Evolutionary conservation across 2,797 vertebrate genomes (phyloP).

Genomic region (Anolis apletophallus): DNA sequence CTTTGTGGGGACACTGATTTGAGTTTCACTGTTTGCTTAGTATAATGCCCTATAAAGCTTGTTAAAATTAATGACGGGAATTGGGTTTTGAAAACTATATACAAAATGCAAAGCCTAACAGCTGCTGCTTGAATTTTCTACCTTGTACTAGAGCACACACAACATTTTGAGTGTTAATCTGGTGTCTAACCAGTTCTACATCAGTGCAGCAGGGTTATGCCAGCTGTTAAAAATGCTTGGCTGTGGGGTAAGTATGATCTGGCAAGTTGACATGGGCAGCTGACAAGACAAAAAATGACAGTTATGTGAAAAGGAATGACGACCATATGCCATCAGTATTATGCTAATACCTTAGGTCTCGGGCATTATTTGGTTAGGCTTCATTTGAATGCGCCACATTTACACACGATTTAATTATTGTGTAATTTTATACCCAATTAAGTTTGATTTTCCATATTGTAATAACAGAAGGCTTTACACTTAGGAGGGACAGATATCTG

Average conservation of each 20-base stretch:
- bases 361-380: constrained; percentile 51
- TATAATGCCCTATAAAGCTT: constrained; percentile 45
- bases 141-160: constrained; percentile 32
- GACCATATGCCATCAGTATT: constrained; percentile 70
- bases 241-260: constrained; percentile 60
- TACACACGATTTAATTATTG: constrained; percentile 65
- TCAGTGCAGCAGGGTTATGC: constrained; percentile 50
- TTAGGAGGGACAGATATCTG: constrained; percentile 48
- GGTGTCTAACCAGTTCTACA: constrained; percentile 59
- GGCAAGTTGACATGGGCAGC: constrained; percentile 63
- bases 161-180: constrained; percentile 57
- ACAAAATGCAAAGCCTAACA: constrained; percentile 61
- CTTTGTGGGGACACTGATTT: too few relatives aligned
- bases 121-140: constrained; percentile 60
- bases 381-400: constrained; percentile 63
- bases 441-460: constrained; percentile 63
- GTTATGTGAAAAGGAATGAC: constrained; percentile 68
- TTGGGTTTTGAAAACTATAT: constrained; percentile 60
- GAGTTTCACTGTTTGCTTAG: constrained; percentile 14
- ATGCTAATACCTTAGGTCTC: constrained; percentile 71
- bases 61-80: constrained; percentile 53
- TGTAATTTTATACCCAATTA: constrained; percentile 63
- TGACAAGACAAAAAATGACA: constrained; percentile 73
- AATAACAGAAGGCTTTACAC: constrained; percentile 54
- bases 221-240: constrained; percentile 71